Evolutionary conservation across 1,140 invertebrate species (phyloP).

Genomic region (Trichomalopsis sarcophagae): DNA sequence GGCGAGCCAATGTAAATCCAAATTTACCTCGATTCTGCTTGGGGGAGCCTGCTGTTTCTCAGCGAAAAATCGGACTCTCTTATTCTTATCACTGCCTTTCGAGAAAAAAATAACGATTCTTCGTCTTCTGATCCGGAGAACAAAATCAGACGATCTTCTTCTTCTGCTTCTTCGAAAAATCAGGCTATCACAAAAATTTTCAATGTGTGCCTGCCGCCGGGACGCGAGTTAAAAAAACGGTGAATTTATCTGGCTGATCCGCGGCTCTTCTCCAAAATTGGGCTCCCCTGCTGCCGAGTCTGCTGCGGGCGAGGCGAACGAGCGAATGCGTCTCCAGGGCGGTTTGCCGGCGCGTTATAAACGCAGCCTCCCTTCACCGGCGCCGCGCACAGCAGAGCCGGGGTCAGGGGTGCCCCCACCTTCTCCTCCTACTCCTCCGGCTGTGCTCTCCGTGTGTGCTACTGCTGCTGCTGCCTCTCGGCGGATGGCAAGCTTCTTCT

Average conservation of each 20-base stretch:
- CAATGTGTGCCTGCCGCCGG: not conserved
- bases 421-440: slow-evolving; percentile 62
- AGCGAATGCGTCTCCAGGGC: slow-evolving; percentile 74
- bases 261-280: slow-evolving; percentile 54
- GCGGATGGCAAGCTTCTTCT: slow-evolving; percentile 39
- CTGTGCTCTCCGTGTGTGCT: too few relatives aligned
- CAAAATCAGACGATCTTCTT: not conserved
- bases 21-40: not conserved
- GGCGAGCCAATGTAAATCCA: not conserved
- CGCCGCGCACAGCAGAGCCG: slow-evolving; percentile 54
- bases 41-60: not conserved
- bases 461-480: too few relatives aligned
- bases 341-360: slow-evolving; percentile 73
- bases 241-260: not conserved
- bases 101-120: too few relatives aligned
- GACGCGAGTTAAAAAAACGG: not conserved
- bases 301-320: slow-evolving; percentile 73
- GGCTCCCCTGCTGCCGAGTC: slow-evolving; percentile 59
- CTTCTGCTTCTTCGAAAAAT: not conserved
- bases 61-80: too few relatives aligned
- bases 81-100: not conserved
- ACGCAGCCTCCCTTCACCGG: slow-evolving; percentile 75
- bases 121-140: not conserved
- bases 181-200: not conserved
- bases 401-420: slow-evolving; percentile 74